phyloP scores from a whole-genome alignment of 2,797 vertebrate genomes.

The Pipistrellus pipistrellus region DNA sequence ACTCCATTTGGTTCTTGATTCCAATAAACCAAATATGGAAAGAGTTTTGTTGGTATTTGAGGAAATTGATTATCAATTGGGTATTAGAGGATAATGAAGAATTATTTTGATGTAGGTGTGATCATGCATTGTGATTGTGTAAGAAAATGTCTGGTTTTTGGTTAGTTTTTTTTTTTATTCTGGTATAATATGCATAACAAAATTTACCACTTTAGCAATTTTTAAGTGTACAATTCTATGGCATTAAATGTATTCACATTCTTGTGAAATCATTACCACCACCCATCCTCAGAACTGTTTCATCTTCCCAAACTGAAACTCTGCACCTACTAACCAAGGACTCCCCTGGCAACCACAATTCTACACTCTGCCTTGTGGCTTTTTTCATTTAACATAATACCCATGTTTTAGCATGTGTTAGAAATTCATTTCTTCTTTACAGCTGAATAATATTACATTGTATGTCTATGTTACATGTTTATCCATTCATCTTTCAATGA shows the following conservation, averaged over 20 bases:
- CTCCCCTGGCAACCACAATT: not conserved
- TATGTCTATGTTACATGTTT: not conserved
- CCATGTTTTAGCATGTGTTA: not conserved
- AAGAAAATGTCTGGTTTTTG: not conserved
- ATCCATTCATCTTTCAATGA: fast-evolving
- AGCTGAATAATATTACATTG: not conserved
- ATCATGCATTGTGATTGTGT: not conserved
- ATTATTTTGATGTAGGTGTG: not conserved
- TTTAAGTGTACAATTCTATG: not conserved
- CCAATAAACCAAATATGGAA: not conserved
- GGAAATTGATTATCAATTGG: not conserved
- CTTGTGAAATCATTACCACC: not conserved
- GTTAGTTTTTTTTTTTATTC: not conserved
- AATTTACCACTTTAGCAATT: not conserved
- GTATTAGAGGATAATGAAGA: not conserved
- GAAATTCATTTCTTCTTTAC: not conserved
- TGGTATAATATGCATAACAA: not conserved
- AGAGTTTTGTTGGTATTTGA: not conserved
- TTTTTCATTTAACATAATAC: not conserved
- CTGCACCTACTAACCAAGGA: not conserved
- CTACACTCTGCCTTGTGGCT: not conserved
- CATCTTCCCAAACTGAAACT: not conserved
- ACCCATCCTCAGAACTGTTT: not conserved
- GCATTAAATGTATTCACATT: not conserved
- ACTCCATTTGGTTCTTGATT: not conserved